phyloP scores from a whole-genome alignment of 2,113 vertebrate species.

The Poecilia latipinna region DNA sequence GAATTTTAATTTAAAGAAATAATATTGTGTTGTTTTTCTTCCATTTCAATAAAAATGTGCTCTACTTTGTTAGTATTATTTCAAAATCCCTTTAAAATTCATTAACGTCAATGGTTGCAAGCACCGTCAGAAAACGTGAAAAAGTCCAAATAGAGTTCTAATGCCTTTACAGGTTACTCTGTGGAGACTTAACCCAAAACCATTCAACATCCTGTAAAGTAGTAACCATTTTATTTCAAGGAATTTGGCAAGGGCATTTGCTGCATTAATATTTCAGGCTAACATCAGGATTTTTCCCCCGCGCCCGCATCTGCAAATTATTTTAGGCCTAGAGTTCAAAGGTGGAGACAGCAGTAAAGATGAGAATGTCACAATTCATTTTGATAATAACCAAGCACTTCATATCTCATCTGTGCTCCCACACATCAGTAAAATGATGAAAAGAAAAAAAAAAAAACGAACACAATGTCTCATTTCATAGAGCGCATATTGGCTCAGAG shows the following conservation, averaged over 20 bases:
- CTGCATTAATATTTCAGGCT: background rate
- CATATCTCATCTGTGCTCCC: constrained; percentile 42
- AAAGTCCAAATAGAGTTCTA: background rate
- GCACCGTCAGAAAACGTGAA: background rate
- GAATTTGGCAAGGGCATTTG: constrained; percentile 7
- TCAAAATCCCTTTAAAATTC: too few relatives aligned
- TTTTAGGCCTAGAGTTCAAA: constrained; percentile 49
- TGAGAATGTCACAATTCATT: constrained; percentile 63
- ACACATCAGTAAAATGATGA: constrained; percentile 39
- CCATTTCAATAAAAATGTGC: too few relatives aligned
- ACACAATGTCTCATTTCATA: constrained; percentile 63
- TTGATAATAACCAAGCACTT: constrained; percentile 31
- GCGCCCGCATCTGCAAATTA: constrained; percentile 22
- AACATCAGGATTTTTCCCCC: constrained; percentile 8
- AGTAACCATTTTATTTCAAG: constrained; percentile 13
- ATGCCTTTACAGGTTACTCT: background rate
- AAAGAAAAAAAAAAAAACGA: constrained; percentile 5
- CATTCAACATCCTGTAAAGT: constrained; percentile 16
- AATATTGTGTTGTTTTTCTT: too few relatives aligned
- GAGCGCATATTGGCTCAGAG: constrained; percentile 38
- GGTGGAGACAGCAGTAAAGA: constrained; percentile 25
- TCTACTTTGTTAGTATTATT: too few relatives aligned
- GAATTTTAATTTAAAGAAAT: too few relatives aligned
- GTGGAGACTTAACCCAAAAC: background rate
- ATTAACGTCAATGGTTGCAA: too few relatives aligned